Conservation (phyloP, 2,888 invertebrate species). For the Sussaba pulchella region DNA sequence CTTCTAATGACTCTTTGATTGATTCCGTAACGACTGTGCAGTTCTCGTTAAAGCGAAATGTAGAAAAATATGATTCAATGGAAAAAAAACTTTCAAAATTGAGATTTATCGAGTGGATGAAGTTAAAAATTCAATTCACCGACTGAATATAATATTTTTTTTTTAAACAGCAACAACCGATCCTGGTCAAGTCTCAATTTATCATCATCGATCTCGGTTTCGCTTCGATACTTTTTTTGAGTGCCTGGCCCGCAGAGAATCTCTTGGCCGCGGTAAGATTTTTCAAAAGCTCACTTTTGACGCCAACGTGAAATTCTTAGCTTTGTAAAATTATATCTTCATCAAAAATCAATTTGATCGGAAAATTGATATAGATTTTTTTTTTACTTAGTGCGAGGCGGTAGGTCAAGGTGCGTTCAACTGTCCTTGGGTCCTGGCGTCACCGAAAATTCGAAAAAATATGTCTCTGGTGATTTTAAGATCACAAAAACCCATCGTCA, state of each 20-base stretch:
- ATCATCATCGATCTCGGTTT: conserved; percentile 51
- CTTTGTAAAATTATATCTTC: too few relatives aligned
- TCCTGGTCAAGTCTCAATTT: conserved; percentile 64
- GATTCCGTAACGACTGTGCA: neutral
- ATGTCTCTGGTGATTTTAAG: conserved; percentile 57
- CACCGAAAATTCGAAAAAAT: conserved; percentile 28
- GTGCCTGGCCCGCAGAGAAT: conserved; percentile 67
- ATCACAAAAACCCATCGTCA: conserved; percentile 59
- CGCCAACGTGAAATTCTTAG: too few relatives aligned
- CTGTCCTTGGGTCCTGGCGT: conserved; percentile 44
- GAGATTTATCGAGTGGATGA: too few relatives aligned
- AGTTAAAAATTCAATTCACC: too few relatives aligned
- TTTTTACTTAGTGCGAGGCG: conserved; percentile 30
- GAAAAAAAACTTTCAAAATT: too few relatives aligned
- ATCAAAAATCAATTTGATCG: too few relatives aligned
- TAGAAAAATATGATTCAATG: too few relatives aligned
- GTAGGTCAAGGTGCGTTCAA: conserved; percentile 55
- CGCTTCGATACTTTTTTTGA: conserved; percentile 59
- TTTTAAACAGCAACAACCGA: conserved; percentile 58
- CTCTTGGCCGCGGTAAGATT: conserved; percentile 58
- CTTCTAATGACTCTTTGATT: too few relatives aligned
- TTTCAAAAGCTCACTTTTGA: too few relatives aligned
- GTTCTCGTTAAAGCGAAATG: neutral
- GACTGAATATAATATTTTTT: neutral
- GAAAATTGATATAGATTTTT: too few relatives aligned